Base-by-base conservation (phyloP, 2,888 invertebrate species). In the Slavum lentiscoides region DNA sequence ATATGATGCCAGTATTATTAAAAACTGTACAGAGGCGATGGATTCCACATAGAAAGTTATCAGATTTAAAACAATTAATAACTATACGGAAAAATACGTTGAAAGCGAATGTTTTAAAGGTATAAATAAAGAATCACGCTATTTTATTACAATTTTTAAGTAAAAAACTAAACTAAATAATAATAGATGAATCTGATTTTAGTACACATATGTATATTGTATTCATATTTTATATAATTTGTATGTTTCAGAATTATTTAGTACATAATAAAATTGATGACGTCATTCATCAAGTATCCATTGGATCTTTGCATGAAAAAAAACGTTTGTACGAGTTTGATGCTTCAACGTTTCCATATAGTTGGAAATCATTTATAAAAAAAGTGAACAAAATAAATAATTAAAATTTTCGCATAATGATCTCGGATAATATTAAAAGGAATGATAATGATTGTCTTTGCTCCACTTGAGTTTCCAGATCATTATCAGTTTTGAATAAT, bases 11-110 rank as follows among this genome's bases (percentile, higher is more conserved):
- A 21, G 30, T 62, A 11, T 53, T 77, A 68, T 11, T 77, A 6
- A 37, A 30, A 37, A 77, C 23, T 69, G 69, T 77, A 49, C 76
- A 69, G 9, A 17, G 13, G 53, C 43, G 76, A 62, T 77, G 76
- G 76, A 69, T 77, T 69, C 61, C 68, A 69, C 61, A 77, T 11
- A 77, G 76, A 21, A 19, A 1, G 1, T 30, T 77, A 21, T 21
- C 0, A 15, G 15, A 69, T 37, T 1, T 77, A 37, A 77, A 59
- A 62, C 13, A n/a, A 0, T 49, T 17, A 0, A 19, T 77, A 23
- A 62, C 76, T 3, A 15, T 21, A 11, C 59, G 37, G 2, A 61
- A 53, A 23, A 61, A 61, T 49, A 15, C 49, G 11, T 49, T 21
- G 15, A 3, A n/a, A 37, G 15, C 15, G 7, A 69, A 30, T 37